phyloP scores from a whole-genome alignment of 2,888 invertebrate genomes.

The Dryococelus australis region DNA sequence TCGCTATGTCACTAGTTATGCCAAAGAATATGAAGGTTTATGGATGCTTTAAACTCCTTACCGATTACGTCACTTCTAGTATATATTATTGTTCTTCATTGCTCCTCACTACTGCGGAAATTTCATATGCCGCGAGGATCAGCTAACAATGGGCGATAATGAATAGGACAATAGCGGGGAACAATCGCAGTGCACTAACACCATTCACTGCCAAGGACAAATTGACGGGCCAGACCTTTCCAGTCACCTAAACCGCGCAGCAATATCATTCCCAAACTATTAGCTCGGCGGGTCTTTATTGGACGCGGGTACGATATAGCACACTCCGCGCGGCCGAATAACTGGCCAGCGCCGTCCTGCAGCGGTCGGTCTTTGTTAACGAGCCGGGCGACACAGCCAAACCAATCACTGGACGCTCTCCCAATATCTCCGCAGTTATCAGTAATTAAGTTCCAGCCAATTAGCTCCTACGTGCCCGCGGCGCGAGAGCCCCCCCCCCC shows the following conservation, averaged over 20 bases:
- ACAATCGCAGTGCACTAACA: neutral
- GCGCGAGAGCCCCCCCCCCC: neutral
- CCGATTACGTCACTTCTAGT: too few species aligned
- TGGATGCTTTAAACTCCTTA: too few species aligned
- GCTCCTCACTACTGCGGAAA: too few species aligned
- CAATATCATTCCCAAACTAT: neutral
- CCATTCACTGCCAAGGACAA: neutral
- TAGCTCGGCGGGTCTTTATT: neutral
- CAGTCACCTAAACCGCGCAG: neutral
- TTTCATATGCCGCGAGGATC: too few species aligned
- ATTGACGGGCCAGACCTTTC: neutral
- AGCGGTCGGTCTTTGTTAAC: neutral
- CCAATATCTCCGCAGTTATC: slow-evolving; percentile 11
- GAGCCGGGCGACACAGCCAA: slow-evolving; percentile 3
- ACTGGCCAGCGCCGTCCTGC: neutral
- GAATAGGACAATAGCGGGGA: neutral
- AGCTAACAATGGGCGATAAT: neutral
- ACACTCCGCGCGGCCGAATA: neutral
- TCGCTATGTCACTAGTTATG: too few species aligned
- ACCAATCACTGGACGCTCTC: slow-evolving; percentile 2
- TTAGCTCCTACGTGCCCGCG: neutral
- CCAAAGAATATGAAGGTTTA: too few species aligned
- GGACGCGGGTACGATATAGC: neutral
- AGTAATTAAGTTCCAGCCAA: slow-evolving; percentile 10
- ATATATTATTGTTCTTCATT: too few species aligned